phyloP scores from a whole-genome alignment of 2,113 vertebrate genomes.

The Pyrgilauda ruficollis region DNA sequence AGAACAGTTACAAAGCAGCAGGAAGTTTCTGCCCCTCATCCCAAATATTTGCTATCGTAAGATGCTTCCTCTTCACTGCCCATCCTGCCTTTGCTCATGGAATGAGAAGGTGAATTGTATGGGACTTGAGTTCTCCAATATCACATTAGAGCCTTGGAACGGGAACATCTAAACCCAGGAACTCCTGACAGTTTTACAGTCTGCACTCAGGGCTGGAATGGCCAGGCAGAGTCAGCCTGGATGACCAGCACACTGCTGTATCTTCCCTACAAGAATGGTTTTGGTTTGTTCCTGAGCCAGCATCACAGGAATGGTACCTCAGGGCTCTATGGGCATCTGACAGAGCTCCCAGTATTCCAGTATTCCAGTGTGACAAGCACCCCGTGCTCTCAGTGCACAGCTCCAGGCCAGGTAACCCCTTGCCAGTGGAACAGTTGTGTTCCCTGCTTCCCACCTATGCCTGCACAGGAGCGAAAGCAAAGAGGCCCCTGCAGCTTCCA shows the following conservation, averaged over 20 bases:
- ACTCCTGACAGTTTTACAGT: not conserved
- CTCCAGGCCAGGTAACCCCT: not conserved
- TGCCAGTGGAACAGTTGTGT: not conserved
- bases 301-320: not conserved
- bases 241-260: not conserved
- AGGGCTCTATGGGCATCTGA: not conserved
- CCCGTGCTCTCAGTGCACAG: not conserved
- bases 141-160: not conserved
- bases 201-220: not conserved
- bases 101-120: not conserved
- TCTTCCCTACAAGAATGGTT: not conserved
- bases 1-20: not conserved
- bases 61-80: not conserved
- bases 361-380: not conserved
- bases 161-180: not conserved
- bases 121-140: not conserved
- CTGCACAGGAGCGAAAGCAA: not conserved
- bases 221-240: not conserved
- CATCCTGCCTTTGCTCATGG: not conserved
- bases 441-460: not conserved
- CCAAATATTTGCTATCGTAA: fast-evolving
- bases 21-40: not conserved
- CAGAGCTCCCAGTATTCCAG: not conserved
- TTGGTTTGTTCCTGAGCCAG: not conserved
- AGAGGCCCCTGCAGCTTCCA: not conserved